Evolutionary conservation across 2,888 invertebrate genomes (phyloP).

Genomic region (Netelia inedita): DNA sequence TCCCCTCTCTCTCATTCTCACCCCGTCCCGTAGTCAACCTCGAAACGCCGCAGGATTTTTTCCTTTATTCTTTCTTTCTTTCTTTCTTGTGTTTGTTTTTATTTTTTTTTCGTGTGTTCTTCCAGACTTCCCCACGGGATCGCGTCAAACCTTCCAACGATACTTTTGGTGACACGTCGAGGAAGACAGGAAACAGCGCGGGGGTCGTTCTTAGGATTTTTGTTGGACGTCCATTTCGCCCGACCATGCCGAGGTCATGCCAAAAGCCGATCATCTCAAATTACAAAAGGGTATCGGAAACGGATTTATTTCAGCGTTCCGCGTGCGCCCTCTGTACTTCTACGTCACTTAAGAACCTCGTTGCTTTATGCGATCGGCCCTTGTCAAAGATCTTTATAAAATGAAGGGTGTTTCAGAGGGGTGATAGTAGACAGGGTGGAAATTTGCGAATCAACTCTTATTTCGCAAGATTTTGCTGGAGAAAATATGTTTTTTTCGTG

Average conservation of each 20-base stretch:
- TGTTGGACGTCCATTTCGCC: conserved; percentile 25
- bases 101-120: conserved; percentile 35
- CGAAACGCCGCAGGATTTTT: conserved; percentile 22
- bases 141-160: conserved; percentile 56
- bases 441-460: not conserved
- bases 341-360: not conserved
- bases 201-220: not conserved
- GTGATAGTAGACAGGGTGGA: not conserved
- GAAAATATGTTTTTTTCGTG: too few relatives aligned
- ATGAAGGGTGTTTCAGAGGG: not conserved
- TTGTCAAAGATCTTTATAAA: conserved; percentile 9
- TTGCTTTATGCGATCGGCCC: conserved; percentile 13
- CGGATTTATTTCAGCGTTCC: conserved; percentile 81
- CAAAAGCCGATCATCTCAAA: conserved; percentile 84
- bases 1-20: conserved; percentile 17
- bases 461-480: too few relatives aligned
- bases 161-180: conserved; percentile 61
- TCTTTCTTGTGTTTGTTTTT: conserved; percentile 27
- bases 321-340: conserved; percentile 48
- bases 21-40: conserved; percentile 46
- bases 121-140: conserved; percentile 62
- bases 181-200: conserved; percentile 40
- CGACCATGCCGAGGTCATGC: conserved; percentile 67
- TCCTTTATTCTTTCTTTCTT: conserved; percentile 24
- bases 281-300: conserved; percentile 84